Evolutionary conservation across 2,113 vertebrate species (phyloP).

Genomic region (Ammodytes marinus): DNA sequence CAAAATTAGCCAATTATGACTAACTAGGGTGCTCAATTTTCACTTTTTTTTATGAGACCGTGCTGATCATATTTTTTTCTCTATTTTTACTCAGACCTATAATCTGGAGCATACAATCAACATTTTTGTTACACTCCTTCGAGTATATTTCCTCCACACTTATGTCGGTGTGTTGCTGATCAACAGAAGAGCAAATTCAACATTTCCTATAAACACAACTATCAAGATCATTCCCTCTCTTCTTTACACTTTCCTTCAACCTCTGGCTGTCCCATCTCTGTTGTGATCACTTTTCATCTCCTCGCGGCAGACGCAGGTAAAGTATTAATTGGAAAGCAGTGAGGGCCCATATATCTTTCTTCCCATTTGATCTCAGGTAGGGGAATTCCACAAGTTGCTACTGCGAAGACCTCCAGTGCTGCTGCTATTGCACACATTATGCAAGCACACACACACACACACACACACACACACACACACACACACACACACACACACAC

Average conservation of each 20-base stretch:
- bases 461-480: slow-evolving; percentile 64
- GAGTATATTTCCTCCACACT: slow-evolving; percentile 47
- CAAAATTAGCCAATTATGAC: slow-evolving; percentile 87
- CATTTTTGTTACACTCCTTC: slow-evolving; percentile 62
- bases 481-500: slow-evolving; percentile 57
- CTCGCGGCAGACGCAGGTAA: slow-evolving; percentile 65
- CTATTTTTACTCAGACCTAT: slow-evolving; percentile 67
- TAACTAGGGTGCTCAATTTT: slow-evolving; percentile 83
- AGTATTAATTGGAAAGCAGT: slow-evolving; percentile 78
- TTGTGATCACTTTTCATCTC: slow-evolving; percentile 59
- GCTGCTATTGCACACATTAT: slow-evolving; percentile 51
- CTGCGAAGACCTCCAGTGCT: slow-evolving; percentile 85
- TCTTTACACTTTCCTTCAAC: slow-evolving; percentile 55
- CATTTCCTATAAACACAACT: slow-evolving; percentile 22
- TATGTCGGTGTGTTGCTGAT: slow-evolving; percentile 26
- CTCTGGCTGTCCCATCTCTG: slow-evolving; percentile 50
- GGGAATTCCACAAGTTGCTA: slow-evolving; percentile 91
- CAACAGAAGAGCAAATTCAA: slow-evolving; percentile 18
- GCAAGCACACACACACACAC: neutral
- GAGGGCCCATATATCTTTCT: slow-evolving; percentile 67
- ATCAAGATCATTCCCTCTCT: slow-evolving; percentile 8
- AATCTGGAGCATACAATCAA: slow-evolving; percentile 71
- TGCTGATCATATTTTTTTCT: slow-evolving; percentile 70
- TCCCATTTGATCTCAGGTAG: slow-evolving; percentile 81
- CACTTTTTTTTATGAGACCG: slow-evolving; percentile 65